Evolutionary conservation across 2,797 vertebrate species (phyloP), one percentile per base, ranked within the genome.

Genomic region (Rhinichthys osculus): DNA sequence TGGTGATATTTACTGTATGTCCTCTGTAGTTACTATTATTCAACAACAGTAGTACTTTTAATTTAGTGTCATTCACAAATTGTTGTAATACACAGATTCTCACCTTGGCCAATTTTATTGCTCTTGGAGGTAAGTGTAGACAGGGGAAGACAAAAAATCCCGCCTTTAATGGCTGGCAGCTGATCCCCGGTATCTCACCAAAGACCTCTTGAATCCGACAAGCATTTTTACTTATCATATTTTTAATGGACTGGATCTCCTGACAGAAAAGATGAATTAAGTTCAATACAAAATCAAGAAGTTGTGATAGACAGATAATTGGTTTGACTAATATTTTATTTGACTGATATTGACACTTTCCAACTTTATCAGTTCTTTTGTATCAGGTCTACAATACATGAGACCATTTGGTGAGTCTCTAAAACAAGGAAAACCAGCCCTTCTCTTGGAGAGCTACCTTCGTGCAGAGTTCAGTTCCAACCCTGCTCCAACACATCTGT

Each of bases 71-170:
- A 38, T 33, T 42, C 50, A 21, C 54, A 23, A 16, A 72, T 17
- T 27, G 10, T 11, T 30, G 27, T 6, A 67, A 50, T 33, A 50
- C 54, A 62, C 71, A 62, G 16, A 59, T 62, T 73, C 66, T 85
- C 42, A 96, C 96, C 95, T 93, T 82, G 21, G 95, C 94, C 87
- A 88, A 93, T 50, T 92, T 72, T 66, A 94, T 83, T 59, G 93
- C 93, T 88, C 87, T 87, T 1, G 86, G 82, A 40, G 95, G 93
- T 30, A 96, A 89, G 71, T 92, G 9, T 17, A 96, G 42, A 85
- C 91, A 90, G 10, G 94, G 93, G 78, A 95, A 95, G 0, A 82
- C 84, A 88, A 92, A 95, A 0, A 77, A 85, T 67, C 94, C 95
- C 50, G 94, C 95, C 44, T 90, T 72, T 27, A 93, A 44, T 1